Evolutionary conservation across 2,888 invertebrate species (phyloP), one percentile per base, ranked within the genome.

Genomic region (Epinotia bilunana): DNA sequence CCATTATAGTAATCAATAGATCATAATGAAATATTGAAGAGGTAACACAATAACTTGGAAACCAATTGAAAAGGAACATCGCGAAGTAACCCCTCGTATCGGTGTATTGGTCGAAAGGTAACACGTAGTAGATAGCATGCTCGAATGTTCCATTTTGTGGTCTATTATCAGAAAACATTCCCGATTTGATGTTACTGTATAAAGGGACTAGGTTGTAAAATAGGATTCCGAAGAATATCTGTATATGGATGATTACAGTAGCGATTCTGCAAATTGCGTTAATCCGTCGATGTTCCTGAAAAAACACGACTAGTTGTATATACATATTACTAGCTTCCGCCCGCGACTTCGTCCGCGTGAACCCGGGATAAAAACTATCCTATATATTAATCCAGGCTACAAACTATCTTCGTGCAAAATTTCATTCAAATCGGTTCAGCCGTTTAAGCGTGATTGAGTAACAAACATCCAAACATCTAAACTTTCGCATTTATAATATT

Each of bases 1-100:
- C 20, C 20, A 63, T 23, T 16, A 63, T 16, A 46, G 20, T 46
- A 63, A 63, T 63, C 23, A 63, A 46, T 23, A 63, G 20, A 23
- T 63, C 63, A 12, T 46, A 23, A 6, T 46, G 43, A 46, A 43
- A 63, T 20, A 63, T 33, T 33, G 33, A 63, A 13, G 20, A 3
- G 6, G 13, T 20, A 5, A 13, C 63, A 16, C 63, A 63, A 20
- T 33, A 63, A 13, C 20, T 63, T n/a, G 11, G 63, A 63, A 6
- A 63, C 18, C 11, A 13, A 63, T 63, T 63, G 13, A 63, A 23
- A 23, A 63, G 6, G 7, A 46, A 63, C 6, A 46, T 46, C 2
- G 12, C 2, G 20, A 6, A 5, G 6, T 46, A 63, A 7, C 63
- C 63, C 3, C 4, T 16, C 20, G 46, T 12, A 11, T 63, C 63